phyloP scores from a whole-genome alignment of 2,113 vertebrate species.

The Herpailurus yagouaroundi region DNA sequence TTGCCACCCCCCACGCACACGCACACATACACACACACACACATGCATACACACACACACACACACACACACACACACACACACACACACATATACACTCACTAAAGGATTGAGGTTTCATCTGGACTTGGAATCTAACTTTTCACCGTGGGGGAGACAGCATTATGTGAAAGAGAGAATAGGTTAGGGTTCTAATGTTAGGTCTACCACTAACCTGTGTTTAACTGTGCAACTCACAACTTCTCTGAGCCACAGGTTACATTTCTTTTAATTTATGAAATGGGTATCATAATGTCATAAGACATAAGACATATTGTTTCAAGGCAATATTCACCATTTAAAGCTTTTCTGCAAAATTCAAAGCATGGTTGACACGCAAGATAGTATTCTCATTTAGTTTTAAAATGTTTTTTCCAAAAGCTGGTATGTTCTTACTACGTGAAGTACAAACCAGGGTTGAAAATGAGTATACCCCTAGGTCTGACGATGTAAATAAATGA shows the following conservation, averaged over 20 bases:
- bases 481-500: constrained; percentile 26
- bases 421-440: neutral
- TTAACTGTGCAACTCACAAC: constrained; percentile 20
- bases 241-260: constrained; percentile 11
- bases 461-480: neutral
- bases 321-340: constrained; percentile 26
- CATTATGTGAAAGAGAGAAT: neutral
- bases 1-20: neutral
- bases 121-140: constrained; percentile 24
- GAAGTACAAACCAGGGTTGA: neutral
- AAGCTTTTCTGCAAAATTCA: constrained; percentile 49
- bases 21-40: no score
- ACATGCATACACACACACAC: no score
- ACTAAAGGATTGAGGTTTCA: neutral
- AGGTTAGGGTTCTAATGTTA: neutral
- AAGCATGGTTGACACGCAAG: constrained; percentile 28
- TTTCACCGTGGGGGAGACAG: neutral
- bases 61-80: no score
- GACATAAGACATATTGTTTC: neutral
- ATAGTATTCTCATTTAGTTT: constrained; percentile 19
- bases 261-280: neutral
- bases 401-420: constrained; percentile 42
- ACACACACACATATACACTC: neutral
- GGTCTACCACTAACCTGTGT: neutral
- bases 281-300: neutral